Base-by-base conservation (phyloP, 2,797 vertebrate species). In the Poliocrania exsul region DNA sequence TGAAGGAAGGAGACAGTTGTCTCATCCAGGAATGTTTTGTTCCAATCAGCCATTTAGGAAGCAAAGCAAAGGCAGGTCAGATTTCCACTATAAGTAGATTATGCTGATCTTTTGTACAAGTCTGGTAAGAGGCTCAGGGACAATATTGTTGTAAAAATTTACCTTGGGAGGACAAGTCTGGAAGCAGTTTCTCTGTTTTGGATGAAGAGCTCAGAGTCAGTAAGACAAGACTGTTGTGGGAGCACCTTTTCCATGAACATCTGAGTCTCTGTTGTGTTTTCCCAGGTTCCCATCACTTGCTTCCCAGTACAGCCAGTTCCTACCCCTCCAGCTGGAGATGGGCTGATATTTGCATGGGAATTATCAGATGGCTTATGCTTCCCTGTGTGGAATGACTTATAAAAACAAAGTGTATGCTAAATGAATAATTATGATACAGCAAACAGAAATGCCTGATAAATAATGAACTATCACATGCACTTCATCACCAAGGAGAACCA, bases 391-490 rank as follows among this genome's bases (percentile, higher is more conserved):
- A 88, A 66, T 2, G 5, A 26, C 26, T 92, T 21, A 15, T 6
- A 54, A 73, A 88, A 77, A 35, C 18, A 28, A 73, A 90, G 14
- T 2, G 3, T 16, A 24, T 15, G 18, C 40, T 29, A 74, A 67
- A 44, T 23, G 16, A 87, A 71, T 57, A 35, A 61, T 67, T 5
- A 40, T 11, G 17, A 44, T 10, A 50, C 11, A 12, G 75, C 42
- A 85, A 82, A 35, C 8, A 72, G 28, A 75, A 88, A 61, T 31
- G 71, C 6, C 57, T 66, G 37, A 60, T 38, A 35, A 54, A 61
- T 15, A 62, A 19, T 14, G 10, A 79, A 10, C 29, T 42, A 28
- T 6, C 24, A 11, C 14, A 20, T 0, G 1, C 21, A 31, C 5
- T 54, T 82, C 14, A 42, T 20, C 51, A 51, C 31, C 51, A 46